These are phyloP conservation scores for Panopea generosa DNA, from an alignment of 2,888 invertebrate genomes.

Conservation along the genomic window DNA sequence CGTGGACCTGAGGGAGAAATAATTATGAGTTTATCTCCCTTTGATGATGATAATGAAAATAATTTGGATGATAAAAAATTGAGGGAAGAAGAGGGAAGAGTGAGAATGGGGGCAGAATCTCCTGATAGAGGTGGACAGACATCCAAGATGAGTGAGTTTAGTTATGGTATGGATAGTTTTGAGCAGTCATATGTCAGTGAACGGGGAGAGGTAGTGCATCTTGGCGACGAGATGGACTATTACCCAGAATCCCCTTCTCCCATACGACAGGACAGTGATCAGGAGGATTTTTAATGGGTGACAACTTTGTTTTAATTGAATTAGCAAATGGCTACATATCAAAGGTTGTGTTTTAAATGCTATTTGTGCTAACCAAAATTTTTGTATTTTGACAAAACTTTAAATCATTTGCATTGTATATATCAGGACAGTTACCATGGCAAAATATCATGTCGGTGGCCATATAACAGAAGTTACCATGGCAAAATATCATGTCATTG, in stretches of 20 bases:
- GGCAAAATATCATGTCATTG: too few relatives aligned
- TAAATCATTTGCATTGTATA: too few relatives aligned
- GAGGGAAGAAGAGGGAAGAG: constrained; percentile 9
- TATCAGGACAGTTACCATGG: too few relatives aligned
- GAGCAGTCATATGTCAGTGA: constrained; percentile 75
- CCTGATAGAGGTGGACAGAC: constrained; percentile 53
- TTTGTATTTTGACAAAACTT: too few relatives aligned
- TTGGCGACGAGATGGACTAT: constrained; percentile 66
- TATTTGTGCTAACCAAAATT: too few relatives aligned
- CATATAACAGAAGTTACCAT: too few relatives aligned
- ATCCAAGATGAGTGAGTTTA: constrained; percentile 70
- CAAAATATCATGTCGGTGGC: too few relatives aligned
- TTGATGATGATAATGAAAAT: constrained; percentile 40
- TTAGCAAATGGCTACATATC: too few relatives aligned
- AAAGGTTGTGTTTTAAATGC: too few relatives aligned
- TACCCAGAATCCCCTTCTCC: constrained; percentile 64
- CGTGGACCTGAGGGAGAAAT: constrained; percentile 59
- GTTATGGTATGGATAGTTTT: constrained; percentile 78
- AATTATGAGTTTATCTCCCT: constrained; percentile 58
- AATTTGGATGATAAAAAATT: constrained; percentile 4
- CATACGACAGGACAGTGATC: constrained; percentile 66
- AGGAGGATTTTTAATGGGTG: constrained; percentile 72
- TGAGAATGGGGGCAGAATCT: constrained; percentile 21
- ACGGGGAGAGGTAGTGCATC: constrained; percentile 69
- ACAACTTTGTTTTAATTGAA: too few relatives aligned